A percentile compares a stretch with the other conserved stretches of the same genome.
Conservation (phyloP, 2,888 invertebrate species). For the Cyrtodaria siliqua region DNA sequence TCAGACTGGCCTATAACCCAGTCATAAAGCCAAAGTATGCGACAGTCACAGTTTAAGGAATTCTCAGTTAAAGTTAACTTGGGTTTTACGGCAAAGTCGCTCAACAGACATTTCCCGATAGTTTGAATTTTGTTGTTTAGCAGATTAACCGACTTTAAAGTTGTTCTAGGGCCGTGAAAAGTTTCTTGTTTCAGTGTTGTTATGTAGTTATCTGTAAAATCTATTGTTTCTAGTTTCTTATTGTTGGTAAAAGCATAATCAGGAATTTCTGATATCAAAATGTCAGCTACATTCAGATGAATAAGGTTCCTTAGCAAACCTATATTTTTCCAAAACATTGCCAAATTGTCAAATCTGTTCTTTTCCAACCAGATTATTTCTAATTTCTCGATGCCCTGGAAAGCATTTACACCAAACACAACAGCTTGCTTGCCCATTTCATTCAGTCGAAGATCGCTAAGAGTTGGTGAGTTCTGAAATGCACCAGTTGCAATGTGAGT, state of each 20-base stretch:
- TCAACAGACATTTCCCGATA: constrained; percentile 73
- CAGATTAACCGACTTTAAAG: constrained; percentile 65
- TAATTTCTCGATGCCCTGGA: constrained; percentile 82
- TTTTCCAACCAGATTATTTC: constrained; percentile 83
- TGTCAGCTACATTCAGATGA: constrained; percentile 53
- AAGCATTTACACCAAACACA: constrained; percentile 28
- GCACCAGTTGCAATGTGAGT: constrained; percentile 35
- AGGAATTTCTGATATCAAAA: constrained; percentile 66
- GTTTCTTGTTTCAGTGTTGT: constrained; percentile 65
- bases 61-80: constrained; percentile 90
- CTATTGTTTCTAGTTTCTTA: constrained; percentile 62
- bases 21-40: constrained; percentile 91
- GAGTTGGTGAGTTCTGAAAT: constrained; percentile 61
- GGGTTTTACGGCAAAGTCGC: constrained; percentile 59
- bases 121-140: constrained; percentile 66
- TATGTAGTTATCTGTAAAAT: constrained; percentile 70
- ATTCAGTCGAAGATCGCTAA: constrained; percentile 75
- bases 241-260: constrained; percentile 71
- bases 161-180: constrained; percentile 73
- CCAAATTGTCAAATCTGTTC: constrained; percentile 55
- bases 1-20: constrained; percentile 47
- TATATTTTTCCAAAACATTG: constrained; percentile 55
- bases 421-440: constrained; percentile 20
- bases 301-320: constrained; percentile 45
- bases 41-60: constrained; percentile 93